Percentiles rank a stretch among this genome's conserved stretches.
phyloP scores from a whole-genome alignment of 2,888 invertebrate genomes.

The Scelioninae gen. 1 region DNA sequence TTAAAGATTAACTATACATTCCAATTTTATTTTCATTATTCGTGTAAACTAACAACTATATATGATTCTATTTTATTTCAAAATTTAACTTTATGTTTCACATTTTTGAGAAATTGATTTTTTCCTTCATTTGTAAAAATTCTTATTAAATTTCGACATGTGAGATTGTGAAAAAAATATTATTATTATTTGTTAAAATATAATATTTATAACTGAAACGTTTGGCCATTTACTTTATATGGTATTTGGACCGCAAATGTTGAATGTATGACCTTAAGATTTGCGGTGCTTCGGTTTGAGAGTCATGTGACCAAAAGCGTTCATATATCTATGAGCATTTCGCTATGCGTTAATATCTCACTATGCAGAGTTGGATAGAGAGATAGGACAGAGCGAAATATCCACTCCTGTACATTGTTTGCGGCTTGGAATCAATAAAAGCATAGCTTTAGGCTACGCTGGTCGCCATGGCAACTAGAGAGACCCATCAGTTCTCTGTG shows the following conservation, averaged over 20 bases:
- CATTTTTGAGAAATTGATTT: too few species aligned
- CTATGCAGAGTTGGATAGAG: conserved; percentile 74
- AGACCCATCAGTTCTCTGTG: conserved; percentile 80
- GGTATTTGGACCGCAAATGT: conserved; percentile 3
- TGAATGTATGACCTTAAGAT: conserved; percentile 59
- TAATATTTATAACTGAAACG: too few species aligned
- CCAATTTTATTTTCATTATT: too few species aligned
- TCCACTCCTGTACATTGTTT: conserved; percentile 84
- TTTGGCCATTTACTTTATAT: conserved; percentile 17
- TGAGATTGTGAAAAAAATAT: too few species aligned
- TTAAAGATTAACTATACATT: too few species aligned
- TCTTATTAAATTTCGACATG: too few species aligned
- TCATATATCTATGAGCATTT: conserved; percentile 69
- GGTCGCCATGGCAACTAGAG: conserved; percentile 82
- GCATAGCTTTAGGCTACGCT: conserved; percentile 84
- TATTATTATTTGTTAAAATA: too few species aligned
- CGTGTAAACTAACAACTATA: too few species aligned
- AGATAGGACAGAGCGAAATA: conserved; percentile 83
- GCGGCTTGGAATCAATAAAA: conserved; percentile 84
- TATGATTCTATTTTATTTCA: too few species aligned
- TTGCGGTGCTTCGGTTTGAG: conserved; percentile 60
- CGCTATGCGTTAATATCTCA: conserved; percentile 72
- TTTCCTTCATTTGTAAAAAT: too few species aligned
- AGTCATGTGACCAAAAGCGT: conserved; percentile 68
- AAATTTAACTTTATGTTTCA: too few species aligned